These are phyloP conservation scores for Zeuzera pyrina DNA, from an alignment of 2,888 invertebrate species.

Conservation along the genomic window DNA sequence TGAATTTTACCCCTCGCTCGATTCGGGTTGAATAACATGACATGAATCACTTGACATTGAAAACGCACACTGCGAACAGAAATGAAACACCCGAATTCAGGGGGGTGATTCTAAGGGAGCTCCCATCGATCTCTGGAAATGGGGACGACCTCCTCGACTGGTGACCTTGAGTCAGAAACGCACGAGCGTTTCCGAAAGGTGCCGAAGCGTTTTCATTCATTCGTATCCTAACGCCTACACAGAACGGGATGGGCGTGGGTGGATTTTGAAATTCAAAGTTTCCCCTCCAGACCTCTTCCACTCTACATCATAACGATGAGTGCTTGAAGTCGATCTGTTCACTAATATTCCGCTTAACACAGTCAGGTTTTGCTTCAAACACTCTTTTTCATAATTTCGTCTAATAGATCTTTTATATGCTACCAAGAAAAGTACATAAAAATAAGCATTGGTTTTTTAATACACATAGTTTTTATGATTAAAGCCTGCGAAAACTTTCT, in stretches of 20 bases:
- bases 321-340: no score
- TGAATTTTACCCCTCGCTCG: slow-evolving; percentile 27
- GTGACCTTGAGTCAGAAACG: slow-evolving; percentile 51
- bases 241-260: slow-evolving; percentile 17
- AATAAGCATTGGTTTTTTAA: no score
- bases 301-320: no score
- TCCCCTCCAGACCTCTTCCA: no score
- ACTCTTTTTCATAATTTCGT: no score
- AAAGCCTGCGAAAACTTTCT: no score
- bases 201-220: slow-evolving; percentile 66
- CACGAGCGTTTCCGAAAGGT: slow-evolving; percentile 47
- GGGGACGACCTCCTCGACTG: slow-evolving; percentile 43
- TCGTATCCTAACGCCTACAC: slow-evolving; percentile 30
- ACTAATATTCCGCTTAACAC: no score
- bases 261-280: slow-evolving; percentile 23
- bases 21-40: slow-evolving; percentile 14
- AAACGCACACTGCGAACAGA: slow-evolving; percentile 38
- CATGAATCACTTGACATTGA: slow-evolving; percentile 66
- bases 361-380: no score
- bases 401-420: no score
- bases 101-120: slow-evolving; percentile 47
- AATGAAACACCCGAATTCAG: slow-evolving; percentile 41
- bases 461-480: no score
- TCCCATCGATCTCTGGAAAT: slow-evolving; percentile 68
- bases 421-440: no score